These are phyloP conservation scores for Henicopernis longicauda DNA, from an alignment of 2,113 vertebrate species.

Conservation along the genomic window DNA sequence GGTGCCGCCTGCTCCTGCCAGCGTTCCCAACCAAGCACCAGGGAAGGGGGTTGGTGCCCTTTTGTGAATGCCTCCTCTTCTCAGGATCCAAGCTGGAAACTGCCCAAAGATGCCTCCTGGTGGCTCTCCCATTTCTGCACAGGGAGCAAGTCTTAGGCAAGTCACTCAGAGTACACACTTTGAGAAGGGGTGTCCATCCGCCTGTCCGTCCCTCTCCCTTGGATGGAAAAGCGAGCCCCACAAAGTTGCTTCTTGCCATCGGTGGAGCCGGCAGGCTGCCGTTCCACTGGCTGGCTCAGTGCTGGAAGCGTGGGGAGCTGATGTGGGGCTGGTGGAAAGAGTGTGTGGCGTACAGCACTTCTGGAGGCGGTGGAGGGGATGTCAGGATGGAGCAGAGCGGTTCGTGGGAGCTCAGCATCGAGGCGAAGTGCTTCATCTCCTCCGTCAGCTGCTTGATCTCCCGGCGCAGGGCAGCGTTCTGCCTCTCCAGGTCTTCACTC, in stretches of 20 bases:
- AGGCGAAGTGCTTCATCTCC: conserved; percentile 89
- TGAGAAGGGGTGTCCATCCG: background rate
- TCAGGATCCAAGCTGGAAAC: background rate
- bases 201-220: background rate
- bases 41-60: background rate
- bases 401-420: conserved; percentile 89
- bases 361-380: conserved; percentile 70
- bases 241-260: background rate
- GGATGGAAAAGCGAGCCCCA: background rate
- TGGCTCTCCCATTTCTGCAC: background rate
- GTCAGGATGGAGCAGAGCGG: conserved; percentile 83
- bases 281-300: conserved; percentile 66
- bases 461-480: conserved; percentile 88
- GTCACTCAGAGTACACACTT: conserved; percentile 1
- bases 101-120: background rate
- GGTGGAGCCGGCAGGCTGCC: background rate
- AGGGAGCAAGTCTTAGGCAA: background rate
- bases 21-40: background rate
- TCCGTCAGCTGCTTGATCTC: conserved; percentile 93
- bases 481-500: conserved; percentile 92
- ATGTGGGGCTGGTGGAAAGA: conserved; percentile 86
- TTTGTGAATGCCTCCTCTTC: background rate
- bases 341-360: conserved; percentile 80
- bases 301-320: conserved; percentile 87
- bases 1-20: rapidly evolving